phyloP scores from a whole-genome alignment of 2,888 invertebrate genomes.

The Noctua comes region DNA sequence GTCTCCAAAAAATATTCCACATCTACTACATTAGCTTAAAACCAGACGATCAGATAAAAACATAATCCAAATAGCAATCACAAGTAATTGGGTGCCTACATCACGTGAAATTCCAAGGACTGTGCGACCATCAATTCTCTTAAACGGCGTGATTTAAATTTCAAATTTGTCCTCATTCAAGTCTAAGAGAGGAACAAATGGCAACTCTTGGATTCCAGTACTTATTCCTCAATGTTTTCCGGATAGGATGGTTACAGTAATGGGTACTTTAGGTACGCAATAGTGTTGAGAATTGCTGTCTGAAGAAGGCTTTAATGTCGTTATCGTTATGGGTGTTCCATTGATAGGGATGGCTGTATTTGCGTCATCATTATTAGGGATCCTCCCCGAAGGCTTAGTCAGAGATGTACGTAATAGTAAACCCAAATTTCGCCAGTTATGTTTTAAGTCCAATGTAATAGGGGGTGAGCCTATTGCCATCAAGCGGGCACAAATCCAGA shows the following conservation, averaged over 20 bases:
- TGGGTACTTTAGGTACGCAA: slow-evolving; percentile 50
- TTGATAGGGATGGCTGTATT: slow-evolving; percentile 9
- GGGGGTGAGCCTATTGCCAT: too few relatives aligned
- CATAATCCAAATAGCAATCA: slow-evolving; percentile 56
- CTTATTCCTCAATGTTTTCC: slow-evolving; percentile 53
- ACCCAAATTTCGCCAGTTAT: too few relatives aligned
- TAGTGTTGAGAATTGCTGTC: slow-evolving; percentile 31
- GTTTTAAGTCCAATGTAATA: too few relatives aligned
- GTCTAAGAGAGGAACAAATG: slow-evolving; percentile 72
- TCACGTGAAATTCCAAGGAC: slow-evolving; percentile 57
- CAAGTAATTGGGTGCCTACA: slow-evolving; percentile 58
- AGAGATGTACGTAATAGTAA: too few relatives aligned
- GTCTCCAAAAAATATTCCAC: not conserved
- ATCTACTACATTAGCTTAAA: slow-evolving; percentile 2
- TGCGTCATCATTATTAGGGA: not conserved
- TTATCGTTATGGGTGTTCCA: slow-evolving; percentile 8
- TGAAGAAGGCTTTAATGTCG: slow-evolving; percentile 5
- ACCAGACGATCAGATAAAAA: slow-evolving; percentile 43
- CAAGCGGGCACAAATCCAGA: too few relatives aligned
- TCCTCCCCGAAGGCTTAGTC: too few relatives aligned
- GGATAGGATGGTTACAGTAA: slow-evolving; percentile 52
- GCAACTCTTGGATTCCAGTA: slow-evolving; percentile 53
- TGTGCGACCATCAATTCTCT: slow-evolving; percentile 59
- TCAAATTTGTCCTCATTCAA: slow-evolving; percentile 77
- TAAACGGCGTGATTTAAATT: slow-evolving; percentile 73